A percentile compares a stretch with the other conserved stretches of the same genome.
Evolutionary conservation across 2,113 vertebrate genomes (phyloP).

Genomic region (Colaptes auratus): DNA sequence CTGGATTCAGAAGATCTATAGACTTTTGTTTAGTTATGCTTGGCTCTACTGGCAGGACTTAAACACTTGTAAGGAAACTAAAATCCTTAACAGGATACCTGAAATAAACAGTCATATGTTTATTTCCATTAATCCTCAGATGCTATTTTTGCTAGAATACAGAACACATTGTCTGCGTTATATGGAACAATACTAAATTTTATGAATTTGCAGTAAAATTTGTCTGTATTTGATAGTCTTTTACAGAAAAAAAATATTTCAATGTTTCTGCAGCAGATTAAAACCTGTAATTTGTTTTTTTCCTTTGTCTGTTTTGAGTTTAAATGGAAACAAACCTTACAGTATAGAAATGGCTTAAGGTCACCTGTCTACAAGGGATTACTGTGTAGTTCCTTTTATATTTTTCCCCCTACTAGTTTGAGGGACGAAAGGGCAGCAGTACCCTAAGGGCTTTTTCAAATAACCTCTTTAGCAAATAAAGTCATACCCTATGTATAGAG

Average conservation of each 20-base stretch:
- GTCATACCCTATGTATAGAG: conserved; percentile 41
- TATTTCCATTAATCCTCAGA: neutral
- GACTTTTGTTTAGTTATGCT: neutral
- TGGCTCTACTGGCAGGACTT: neutral
- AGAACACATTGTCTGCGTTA: neutral
- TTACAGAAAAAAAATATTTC: neutral
- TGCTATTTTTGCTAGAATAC: conserved; percentile 1
- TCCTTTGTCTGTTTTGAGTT: conserved; percentile 55
- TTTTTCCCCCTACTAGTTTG: conserved; percentile 31
- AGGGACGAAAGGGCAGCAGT: conserved; percentile 53
- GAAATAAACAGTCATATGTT: neutral
- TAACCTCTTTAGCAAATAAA: conserved; percentile 72
- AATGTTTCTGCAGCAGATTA: conserved; percentile 7
- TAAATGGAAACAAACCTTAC: conserved; percentile 67
- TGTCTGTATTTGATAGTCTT: neutral
- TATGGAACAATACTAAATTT: neutral
- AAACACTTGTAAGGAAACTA: neutral
- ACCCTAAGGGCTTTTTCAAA: conserved; percentile 55
- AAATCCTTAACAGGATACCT: neutral
- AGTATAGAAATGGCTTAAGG: conserved; percentile 70
- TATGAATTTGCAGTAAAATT: neutral
- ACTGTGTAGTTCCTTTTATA: conserved; percentile 50
- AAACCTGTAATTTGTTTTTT: conserved; percentile 40
- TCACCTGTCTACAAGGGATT: conserved; percentile 77
- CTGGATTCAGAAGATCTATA: neutral